These are phyloP conservation scores for Ceyx cyanopectus DNA, from an alignment of 2,113 vertebrate genomes.

Conservation along the genomic window DNA sequence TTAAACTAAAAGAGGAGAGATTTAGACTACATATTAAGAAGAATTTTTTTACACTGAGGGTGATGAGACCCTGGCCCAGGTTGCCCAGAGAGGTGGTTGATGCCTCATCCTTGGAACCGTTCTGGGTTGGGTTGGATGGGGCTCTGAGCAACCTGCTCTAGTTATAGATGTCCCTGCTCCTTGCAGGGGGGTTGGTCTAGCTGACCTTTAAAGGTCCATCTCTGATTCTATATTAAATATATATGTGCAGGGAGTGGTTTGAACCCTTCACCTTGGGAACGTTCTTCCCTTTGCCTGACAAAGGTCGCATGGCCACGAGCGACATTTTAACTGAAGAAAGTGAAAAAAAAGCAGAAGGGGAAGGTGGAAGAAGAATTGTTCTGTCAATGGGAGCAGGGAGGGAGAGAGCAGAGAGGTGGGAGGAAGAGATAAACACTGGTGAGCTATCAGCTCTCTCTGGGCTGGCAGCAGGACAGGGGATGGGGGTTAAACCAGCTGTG, in stretches of 20 bases:
- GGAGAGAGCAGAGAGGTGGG: not conserved
- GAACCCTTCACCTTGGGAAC: not conserved
- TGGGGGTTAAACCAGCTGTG: not conserved
- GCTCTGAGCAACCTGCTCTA: not conserved
- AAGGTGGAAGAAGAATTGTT: not conserved
- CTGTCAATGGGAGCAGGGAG: not conserved
- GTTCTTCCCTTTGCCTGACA: not conserved
- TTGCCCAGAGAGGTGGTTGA: not conserved
- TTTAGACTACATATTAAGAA: not conserved
- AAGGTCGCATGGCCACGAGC: rapidly evolving
- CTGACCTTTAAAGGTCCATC: not conserved
- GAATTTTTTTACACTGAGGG: not conserved
- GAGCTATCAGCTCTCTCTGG: not conserved
- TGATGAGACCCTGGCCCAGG: not conserved
- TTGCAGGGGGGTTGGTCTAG: not conserved
- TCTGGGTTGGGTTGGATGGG: not conserved
- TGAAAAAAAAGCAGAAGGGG: not conserved
- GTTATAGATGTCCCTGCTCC: not conserved
- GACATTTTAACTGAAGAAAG: not conserved
- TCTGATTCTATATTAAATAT: not conserved
- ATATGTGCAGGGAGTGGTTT: not conserved
- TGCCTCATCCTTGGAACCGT: not conserved
- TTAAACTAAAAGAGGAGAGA: not conserved
- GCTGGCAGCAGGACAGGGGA: not conserved
- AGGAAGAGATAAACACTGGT: not conserved